phyloP scores from a whole-genome alignment of 1,140 invertebrate genomes.

The Limonius californicus region DNA sequence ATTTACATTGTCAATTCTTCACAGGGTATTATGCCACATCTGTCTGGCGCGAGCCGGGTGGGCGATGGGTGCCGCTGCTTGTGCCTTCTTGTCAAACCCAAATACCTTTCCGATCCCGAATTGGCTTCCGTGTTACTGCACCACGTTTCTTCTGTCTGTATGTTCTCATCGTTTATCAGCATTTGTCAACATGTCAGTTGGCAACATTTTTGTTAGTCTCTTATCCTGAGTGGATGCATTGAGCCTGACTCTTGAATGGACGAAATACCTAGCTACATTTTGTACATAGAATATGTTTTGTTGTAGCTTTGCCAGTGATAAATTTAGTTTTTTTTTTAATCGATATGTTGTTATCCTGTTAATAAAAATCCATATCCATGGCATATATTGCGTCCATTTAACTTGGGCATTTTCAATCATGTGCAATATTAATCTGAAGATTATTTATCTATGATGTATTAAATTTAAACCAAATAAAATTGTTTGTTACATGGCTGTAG shows the following conservation, averaged over 20 bases:
- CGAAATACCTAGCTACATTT: slow-evolving; percentile 42
- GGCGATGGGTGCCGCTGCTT: slow-evolving; percentile 37
- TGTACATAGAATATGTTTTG: slow-evolving; percentile 43
- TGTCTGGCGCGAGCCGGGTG: slow-evolving; percentile 4
- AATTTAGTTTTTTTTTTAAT: slow-evolving; percentile 14
- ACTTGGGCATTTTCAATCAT: slow-evolving; percentile 45
- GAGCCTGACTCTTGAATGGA: slow-evolving; percentile 41
- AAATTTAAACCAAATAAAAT: slow-evolving; percentile 49
- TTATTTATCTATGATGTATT: slow-evolving; percentile 48
- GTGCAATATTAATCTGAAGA: slow-evolving; percentile 47
- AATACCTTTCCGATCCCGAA: slow-evolving; percentile 32
- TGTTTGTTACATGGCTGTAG: slow-evolving; percentile 44
- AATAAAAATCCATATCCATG: slow-evolving; percentile 25
- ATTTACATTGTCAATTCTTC: slow-evolving; percentile 32
- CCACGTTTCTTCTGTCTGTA: slow-evolving; percentile 35
- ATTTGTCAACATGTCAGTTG: slow-evolving; percentile 28
- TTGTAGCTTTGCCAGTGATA: slow-evolving; percentile 26
- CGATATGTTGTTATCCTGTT: slow-evolving; percentile 4
- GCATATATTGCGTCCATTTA: slow-evolving; percentile 44
- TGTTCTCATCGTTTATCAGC: slow-evolving; percentile 24
- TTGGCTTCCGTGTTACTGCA: slow-evolving; percentile 42
- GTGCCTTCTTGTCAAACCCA: slow-evolving; percentile 42
- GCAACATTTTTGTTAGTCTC: slow-evolving; percentile 11
- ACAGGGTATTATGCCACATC: slow-evolving; percentile 39
- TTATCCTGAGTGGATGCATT: slow-evolving; percentile 21